phyloP scores from a whole-genome alignment of 2,113 vertebrate species.

The Archocentrus centrarchus region DNA sequence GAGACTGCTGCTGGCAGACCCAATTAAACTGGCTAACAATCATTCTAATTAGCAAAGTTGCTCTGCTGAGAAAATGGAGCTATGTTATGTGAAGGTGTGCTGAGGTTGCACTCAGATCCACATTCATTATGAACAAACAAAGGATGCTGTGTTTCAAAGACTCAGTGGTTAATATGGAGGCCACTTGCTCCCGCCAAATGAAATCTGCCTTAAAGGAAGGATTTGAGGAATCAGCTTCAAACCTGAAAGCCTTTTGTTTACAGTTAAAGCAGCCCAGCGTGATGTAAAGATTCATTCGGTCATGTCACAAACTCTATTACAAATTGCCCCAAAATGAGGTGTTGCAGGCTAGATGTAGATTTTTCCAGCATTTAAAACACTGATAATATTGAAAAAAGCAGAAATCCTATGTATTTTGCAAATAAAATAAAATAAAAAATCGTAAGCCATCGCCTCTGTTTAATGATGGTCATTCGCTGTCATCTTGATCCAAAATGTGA shows the following conservation, averaged over 20 bases:
- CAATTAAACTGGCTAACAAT: constrained; percentile 68
- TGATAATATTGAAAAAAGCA: no score
- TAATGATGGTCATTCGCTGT: no score
- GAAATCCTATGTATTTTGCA: no score
- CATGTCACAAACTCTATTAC: background rate
- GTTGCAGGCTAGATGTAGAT: no score
- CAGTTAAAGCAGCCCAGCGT: background rate
- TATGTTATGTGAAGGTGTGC: constrained; percentile 3
- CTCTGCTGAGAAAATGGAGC: constrained; percentile 34
- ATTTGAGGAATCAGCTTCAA: background rate
- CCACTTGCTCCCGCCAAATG: background rate
- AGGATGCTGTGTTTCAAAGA: background rate
- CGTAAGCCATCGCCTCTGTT: no score
- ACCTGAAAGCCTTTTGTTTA: background rate
- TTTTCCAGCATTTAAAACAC: no score
- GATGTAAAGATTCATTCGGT: background rate
- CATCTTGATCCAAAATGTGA: no score
- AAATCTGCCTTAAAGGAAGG: background rate
- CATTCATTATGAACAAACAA: constrained; percentile 15
- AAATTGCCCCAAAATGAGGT: background rate
- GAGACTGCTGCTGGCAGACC: constrained; percentile 49
- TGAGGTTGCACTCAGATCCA: background rate
- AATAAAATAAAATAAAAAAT: no score
- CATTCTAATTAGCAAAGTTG: constrained; percentile 61
- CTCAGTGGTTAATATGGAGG: background rate